Percentiles rank a stretch among this genome's conserved stretches.
Conservation (phyloP, 2,888 invertebrate genomes). For the Agrenia bidenticulata region DNA sequence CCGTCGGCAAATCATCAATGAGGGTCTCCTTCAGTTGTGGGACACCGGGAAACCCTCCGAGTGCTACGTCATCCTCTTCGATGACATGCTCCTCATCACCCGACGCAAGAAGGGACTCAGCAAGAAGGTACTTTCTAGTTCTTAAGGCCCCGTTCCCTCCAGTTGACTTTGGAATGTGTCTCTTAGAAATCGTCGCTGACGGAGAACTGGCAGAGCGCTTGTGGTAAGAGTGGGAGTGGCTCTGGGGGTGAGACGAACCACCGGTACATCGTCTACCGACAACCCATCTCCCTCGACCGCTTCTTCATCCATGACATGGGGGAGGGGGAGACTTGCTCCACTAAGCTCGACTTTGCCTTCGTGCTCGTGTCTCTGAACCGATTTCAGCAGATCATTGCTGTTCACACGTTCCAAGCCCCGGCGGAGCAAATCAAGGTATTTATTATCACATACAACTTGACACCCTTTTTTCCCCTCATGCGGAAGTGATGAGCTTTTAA, state of each 20-base stretch:
- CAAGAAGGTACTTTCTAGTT: constrained; percentile 54
- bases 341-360: constrained; percentile 57
- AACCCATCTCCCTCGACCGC: constrained; percentile 58
- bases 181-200: constrained; percentile 58
- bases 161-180: constrained; percentile 7
- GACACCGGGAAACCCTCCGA: constrained; percentile 63
- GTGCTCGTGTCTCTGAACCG: constrained; percentile 58
- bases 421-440: constrained; percentile 57
- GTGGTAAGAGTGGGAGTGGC: constrained; percentile 53
- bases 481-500: too few species aligned
- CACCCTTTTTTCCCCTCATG: too few species aligned
- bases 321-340: constrained; percentile 54
- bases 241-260: constrained; percentile 53
- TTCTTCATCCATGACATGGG: constrained; percentile 58
- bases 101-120: constrained; percentile 61
- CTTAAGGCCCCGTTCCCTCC: too few species aligned
- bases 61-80: constrained; percentile 65
- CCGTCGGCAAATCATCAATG: constrained; percentile 58
- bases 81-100: constrained; percentile 65
- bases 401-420: constrained; percentile 58
- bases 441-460: too few species aligned
- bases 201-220: constrained; percentile 57
- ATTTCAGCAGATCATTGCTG: constrained; percentile 59
- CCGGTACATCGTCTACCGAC: constrained; percentile 58
- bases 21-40: constrained; percentile 59